These are phyloP conservation scores for Heliconius congener DNA, from an alignment of 1,140 invertebrate genomes.

Conservation along the genomic window DNA sequence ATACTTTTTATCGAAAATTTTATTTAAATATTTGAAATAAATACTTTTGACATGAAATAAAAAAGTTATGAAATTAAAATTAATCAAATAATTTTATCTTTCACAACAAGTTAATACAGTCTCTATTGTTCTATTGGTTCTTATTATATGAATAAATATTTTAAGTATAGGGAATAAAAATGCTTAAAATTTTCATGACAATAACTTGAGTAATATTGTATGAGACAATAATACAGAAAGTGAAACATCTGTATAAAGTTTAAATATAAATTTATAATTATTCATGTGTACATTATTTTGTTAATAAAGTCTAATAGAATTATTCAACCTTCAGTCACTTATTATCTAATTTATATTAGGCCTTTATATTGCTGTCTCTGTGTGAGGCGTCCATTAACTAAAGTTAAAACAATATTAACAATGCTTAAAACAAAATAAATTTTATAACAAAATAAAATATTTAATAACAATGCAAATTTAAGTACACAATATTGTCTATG, in stretches of 20 bases:
- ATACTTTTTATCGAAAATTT: no score
- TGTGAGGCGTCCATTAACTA: constrained; percentile 18
- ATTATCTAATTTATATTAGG: constrained; percentile 38
- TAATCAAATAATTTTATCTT: background rate
- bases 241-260: constrained; percentile 12
- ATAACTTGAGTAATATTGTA: constrained; percentile 1
- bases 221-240: constrained; percentile 4
- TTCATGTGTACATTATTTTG: constrained; percentile 22
- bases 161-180: background rate
- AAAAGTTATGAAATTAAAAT: background rate
- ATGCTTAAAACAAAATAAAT: background rate
- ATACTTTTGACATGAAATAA: background rate
- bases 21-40: no score
- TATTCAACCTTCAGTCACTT: constrained; percentile 33
- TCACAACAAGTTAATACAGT: constrained; percentile 10
- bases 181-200: background rate
- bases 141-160: constrained; percentile 1
- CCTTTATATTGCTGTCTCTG: constrained; percentile 21
- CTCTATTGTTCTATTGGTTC: constrained; percentile 3
- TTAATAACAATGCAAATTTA: constrained; percentile 18
- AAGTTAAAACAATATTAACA: constrained; percentile 18
- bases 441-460: background rate
- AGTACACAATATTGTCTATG: constrained; percentile 9
- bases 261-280: constrained; percentile 20
- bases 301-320: constrained; percentile 30